Evolutionary conservation across 2,113 vertebrate genomes (phyloP), one percentile per base, ranked within the genome.

Genomic region (Oenanthe oenanthe): DNA sequence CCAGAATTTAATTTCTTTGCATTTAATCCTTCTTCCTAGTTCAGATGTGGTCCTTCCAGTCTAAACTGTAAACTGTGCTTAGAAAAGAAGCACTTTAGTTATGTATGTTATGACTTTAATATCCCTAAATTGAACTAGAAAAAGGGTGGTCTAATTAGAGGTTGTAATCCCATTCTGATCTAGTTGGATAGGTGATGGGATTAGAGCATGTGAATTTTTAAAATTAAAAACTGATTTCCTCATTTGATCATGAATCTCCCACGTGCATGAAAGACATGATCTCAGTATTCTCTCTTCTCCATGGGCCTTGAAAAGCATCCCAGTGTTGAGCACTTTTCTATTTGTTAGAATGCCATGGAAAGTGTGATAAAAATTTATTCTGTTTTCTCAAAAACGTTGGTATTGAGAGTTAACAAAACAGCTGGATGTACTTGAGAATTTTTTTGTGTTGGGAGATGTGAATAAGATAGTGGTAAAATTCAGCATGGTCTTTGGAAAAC

Each of bases 161-260:
- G 8, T 17, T n/a, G 31, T 72, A 65, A 31, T 34, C 20, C 34
- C 3, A 3, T 85, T 72, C 34, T 65, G 8, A 42, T 80, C 4
- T 80, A 10, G 28, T n/a, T 84, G 56, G 87, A 34, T 51, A 47
- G 38, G 11, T 47, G n/a, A 12, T 70, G 51, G 32, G 29, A 24
- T 16, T 84, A 51, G n/a, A 85, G 57, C 29, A n/a, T 0, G 0
- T 22, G 28, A 4, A 0, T 45, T n/a, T 89, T 48, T 32, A 36
- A 88, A 91, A 78, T 25, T 10, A 25, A 24, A 17, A 62, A 9
- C 17, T 1, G 56, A 0, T 83, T 93, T 65, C 19, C 26, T 91
- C 3, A 1, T 31, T 56, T 86, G 21, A 36, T 89, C 54, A 38
- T 29, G 9, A 78, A 40, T 74, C 16, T 85, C 8, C 65, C 1